Base-by-base conservation (phyloP, 2,113 vertebrate genomes). In the Eulemur rufifrons region DNA sequence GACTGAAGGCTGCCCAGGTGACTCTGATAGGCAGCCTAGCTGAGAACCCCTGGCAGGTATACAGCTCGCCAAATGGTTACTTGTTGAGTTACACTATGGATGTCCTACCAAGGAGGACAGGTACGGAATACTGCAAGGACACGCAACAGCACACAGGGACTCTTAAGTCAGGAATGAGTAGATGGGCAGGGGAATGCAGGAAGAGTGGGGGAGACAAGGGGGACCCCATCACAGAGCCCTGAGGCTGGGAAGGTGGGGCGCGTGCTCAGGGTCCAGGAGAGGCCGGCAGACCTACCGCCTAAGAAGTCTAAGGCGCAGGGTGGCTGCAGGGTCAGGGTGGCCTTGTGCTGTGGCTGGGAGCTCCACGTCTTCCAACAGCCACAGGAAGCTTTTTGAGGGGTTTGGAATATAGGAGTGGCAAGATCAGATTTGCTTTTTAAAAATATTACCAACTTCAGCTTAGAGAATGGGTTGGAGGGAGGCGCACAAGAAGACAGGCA, bases 261-360 rank as follows among this genome's bases (percentile, higher is more conserved):
- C 10, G 2, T 17, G 63, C 47, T 39, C 50, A 39, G 45, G 77
- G 15, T 47, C 71, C 42, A 18, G 59, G 69, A 50, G 23, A 27
- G 11, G 45, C 45, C 34, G 0, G 10, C 18, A 69, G 64, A 73
- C n/a, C 39, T 4, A 8, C 45, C 20, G 9, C 6, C 1, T 47
- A 3, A 45, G 85, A 54, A 8, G n/a, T 9, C 14, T 2, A 45
- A 37, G 61, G 61, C 2, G 6, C 59, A 17, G n/a, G 42, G 37
- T 3, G 42, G 25, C 17, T 0, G 6, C 39, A 32, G 32, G 18
- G 39, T 34, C 54, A 8, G 25, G 11, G 17, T 0, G 0, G 80
- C 32, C 47, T 17, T 7, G 21, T 8, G 78, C 54, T 10, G 6
- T 12, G 29, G 66, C 29, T 14, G 8, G 52, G 32, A 18, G 54